Base-by-base conservation (phyloP, 2,113 vertebrate genomes). In the Xiphias gladius region DNA sequence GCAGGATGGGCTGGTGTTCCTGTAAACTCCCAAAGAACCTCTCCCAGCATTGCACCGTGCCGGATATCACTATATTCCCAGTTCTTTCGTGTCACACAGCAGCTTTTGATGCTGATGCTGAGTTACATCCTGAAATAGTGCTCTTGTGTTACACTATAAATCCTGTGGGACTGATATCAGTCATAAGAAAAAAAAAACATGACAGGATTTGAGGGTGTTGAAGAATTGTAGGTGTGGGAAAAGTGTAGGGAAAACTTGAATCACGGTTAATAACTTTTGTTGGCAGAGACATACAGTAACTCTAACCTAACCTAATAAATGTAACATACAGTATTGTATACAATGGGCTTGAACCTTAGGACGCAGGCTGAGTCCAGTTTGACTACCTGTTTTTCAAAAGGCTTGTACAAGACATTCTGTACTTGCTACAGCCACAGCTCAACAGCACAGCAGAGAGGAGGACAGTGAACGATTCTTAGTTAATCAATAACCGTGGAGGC, bases 1-100 rank as follows among this genome's bases (percentile, higher is more conserved):
- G 84, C 89, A 87, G 89, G 87, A 92, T 89, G 89, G 73, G 87
- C 76, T 63, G 80, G 86, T 80, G 87, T 89, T 91, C 86, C 89
- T 91, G 86, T 85, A 32, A 35, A 88, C 61, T 83, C 76, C 66
- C 80, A 82, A 82, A 83, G 83, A 86, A 50, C 58, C 48, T 48
- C 41, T 74, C 30, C 26, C 63, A 26, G 62, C 1, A 1, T 35
- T 24, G 12, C 65, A 63, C 76, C 5, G 65, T 4, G 57, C 62
- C 73, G 20, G 62, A 75, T 77, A 81, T 76, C 73, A 73, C 43
- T 1, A 3, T 65, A 69, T 80, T 86, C 82, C 54, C 37, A 11
- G 48, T 77, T 79, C 80, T 79, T 76, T 80, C 76, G 83, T 83
- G 87, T 76, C 83, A 0, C 50, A 65, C 63, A 57, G 63, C 57